Percentiles rank a stretch among this genome's conserved stretches.
Evolutionary conservation across 1,140 invertebrate genomes (phyloP).

Genomic region (Lethrus apterus): DNA sequence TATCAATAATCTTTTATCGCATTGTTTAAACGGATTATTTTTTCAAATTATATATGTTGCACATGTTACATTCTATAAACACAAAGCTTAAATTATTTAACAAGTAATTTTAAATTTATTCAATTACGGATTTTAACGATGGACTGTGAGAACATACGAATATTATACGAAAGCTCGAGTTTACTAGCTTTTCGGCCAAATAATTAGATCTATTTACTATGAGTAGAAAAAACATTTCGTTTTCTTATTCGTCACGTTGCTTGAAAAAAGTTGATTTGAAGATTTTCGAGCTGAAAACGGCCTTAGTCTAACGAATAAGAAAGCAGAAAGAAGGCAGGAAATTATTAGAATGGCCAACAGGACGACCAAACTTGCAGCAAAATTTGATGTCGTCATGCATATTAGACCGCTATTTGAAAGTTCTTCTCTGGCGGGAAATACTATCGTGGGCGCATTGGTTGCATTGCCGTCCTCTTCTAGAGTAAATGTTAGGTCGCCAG

Average conservation of each 20-base stretch:
- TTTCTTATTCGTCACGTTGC: constrained; percentile 31
- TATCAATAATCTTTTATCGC: no score
- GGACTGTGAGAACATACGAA: no score
- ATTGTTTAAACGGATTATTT: no score
- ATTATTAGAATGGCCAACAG: constrained; percentile 71
- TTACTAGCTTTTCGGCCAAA: no score
- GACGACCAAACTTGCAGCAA: constrained; percentile 74
- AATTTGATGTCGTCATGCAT: constrained; percentile 87
- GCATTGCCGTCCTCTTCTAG: constrained; percentile 53
- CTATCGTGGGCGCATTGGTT: constrained; percentile 54
- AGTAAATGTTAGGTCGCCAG: constrained; percentile 75
- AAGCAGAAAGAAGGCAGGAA: constrained; percentile 75
- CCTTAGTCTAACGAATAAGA: constrained; percentile 70
- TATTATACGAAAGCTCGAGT: no score
- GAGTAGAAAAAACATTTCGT: constrained; percentile 50
- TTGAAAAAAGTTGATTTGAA: constrained; percentile 35
- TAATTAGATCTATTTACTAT: constrained; percentile 15
- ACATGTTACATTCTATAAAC: no score
- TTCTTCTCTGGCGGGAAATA: constrained; percentile 56
- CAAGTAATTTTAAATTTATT: no score
- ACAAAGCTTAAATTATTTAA: no score
- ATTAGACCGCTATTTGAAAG: constrained; percentile 53
- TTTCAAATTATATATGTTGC: no score
- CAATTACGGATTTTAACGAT: no score
- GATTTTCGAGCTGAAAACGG: constrained; percentile 51